Base-by-base conservation (phyloP, 2,113 vertebrate species). In the Petaurus breviceps region DNA sequence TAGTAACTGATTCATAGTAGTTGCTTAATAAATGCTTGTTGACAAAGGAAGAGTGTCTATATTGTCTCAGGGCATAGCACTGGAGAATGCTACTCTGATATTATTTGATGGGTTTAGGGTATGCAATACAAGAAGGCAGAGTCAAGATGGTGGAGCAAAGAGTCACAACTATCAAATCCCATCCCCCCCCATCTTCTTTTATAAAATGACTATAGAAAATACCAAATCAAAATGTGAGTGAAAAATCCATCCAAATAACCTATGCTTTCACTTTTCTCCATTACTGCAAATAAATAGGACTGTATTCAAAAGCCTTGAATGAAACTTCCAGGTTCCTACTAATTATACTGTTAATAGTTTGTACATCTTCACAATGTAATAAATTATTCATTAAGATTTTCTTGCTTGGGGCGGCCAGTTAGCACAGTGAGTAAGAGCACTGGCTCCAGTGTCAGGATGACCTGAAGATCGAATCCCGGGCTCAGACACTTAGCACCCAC, bases 261-360 rank as follows among this genome's bases (percentile, higher is more conserved):
- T 8, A 90, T 52, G 16, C 5, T 84, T 90, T 43, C 37, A 84
- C 37, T 43, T 84, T 89, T 3, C 6, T 95, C 94, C 23, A 51
- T 92, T 91, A 94, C 94, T 84, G 47, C 9, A 49, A 51, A 92
- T 90, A 22, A 92, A 16, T 3, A 93, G 26, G n/a, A 77, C 1
- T 51, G n/a, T 93, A 61, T 11, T 68, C n/a, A 92, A 53, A 49
- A 61, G 25, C 47, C 14, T 31, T 92, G 91, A 47, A 19, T 55
- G 61, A 94, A 90, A 68, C 16, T 84, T 8, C 10, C 25, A 91
- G 1, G 54, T 0, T 28, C 31, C 90, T 84, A 89, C 0, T 49
- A 61, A 96, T 55, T 93, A 90, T 89, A 8, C 28, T 68, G 57
- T 31, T 31, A 91, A 52, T n/a, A 52, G 9, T 91, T 95, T 95